Base-by-base conservation (phyloP, 1,140 invertebrate genomes). In the Macrobrachium rosenbergii region DNA sequence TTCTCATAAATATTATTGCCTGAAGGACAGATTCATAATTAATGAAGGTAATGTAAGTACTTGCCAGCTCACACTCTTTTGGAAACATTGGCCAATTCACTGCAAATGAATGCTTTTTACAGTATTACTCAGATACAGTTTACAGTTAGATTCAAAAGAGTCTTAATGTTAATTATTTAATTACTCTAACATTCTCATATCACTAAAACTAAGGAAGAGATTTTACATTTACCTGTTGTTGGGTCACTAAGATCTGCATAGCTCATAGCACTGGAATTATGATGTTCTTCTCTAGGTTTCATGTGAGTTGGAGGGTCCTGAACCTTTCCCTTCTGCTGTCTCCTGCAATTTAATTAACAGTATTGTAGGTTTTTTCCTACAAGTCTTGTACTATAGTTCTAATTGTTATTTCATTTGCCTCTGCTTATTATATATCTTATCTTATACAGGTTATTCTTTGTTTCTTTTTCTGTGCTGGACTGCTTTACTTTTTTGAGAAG, bases 1-100 rank as follows among this genome's bases (percentile, higher is more conserved):
- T 83, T 80, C 58, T 85, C 82, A 52, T 75, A 82, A 43, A 76
- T 85, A 60, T 83, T 88, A 69, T 82, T 88, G 28, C 82, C 82
- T 83, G 77, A 10, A 80, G 19, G 67, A 76, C 5, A 12, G 28
- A 43, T 23, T 43, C 23, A 60, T 69, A 37, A 19, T 82, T 52
- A 52, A 52, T 52, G 52, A 52, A 52, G 45, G 10, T 52, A 52
- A n/a, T n/a, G 1, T 37, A 37, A 3, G 28, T 37, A 37, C 3
- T 2, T 37, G 28, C 28, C 1, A 37, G 28, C 28, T 37, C 28
- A 3, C 28, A 37, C 1, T 3, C 28, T 37, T 37, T 37, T 37
- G 28, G 28, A 37, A 37, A 37, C 28, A 37, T 37, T 37, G 3
- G 28, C 28, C 28, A 37, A 60, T 45, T 45, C 21, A 73, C 37